Percentiles rank a stretch among this genome's conserved stretches.
Conservation (phyloP, 2,797 vertebrate genomes). For the Enteromius argenteus region DNA sequence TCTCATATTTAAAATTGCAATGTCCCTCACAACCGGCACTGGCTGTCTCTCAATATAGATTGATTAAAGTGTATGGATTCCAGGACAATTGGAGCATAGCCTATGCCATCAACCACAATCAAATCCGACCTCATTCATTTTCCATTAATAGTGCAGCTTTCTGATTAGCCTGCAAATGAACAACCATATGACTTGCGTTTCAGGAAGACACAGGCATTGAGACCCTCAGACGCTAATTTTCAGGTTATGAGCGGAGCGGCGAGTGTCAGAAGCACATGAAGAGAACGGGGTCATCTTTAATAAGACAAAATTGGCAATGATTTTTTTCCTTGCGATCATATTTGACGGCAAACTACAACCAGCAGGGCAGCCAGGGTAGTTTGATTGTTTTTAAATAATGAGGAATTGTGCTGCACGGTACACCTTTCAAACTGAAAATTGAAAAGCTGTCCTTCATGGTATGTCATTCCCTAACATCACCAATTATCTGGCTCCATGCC, state of each 20-base stretch:
- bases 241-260: slow-evolving; percentile 76
- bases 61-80: slow-evolving; percentile 81
- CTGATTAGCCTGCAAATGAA: slow-evolving; percentile 82
- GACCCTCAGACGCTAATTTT: slow-evolving; percentile 74
- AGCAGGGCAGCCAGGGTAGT: slow-evolving; percentile 68
- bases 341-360: slow-evolving; percentile 75
- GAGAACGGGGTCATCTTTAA: slow-evolving; percentile 56
- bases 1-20: slow-evolving; percentile 52
- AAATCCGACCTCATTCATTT: slow-evolving; percentile 77
- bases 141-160: slow-evolving; percentile 79
- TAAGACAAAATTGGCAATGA: slow-evolving; percentile 70
- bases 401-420: slow-evolving; percentile 73
- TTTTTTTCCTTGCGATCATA: slow-evolving; percentile 71
- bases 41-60: slow-evolving; percentile 74
- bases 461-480: slow-evolving; percentile 74
- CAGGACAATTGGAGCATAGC: slow-evolving; percentile 80
- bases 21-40: slow-evolving; percentile 57
- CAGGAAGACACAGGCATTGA: slow-evolving; percentile 70
- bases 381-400: slow-evolving; percentile 80
- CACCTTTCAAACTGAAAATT: slow-evolving; percentile 78
- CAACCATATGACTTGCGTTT: slow-evolving; percentile 68
- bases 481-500: slow-evolving; percentile 73
- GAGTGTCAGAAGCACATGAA: slow-evolving; percentile 77
- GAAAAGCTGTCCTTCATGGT: slow-evolving; percentile 77
- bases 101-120: slow-evolving; percentile 82